Base-by-base conservation (phyloP, 2,797 vertebrate species). In the Nannoperca australis region DNA sequence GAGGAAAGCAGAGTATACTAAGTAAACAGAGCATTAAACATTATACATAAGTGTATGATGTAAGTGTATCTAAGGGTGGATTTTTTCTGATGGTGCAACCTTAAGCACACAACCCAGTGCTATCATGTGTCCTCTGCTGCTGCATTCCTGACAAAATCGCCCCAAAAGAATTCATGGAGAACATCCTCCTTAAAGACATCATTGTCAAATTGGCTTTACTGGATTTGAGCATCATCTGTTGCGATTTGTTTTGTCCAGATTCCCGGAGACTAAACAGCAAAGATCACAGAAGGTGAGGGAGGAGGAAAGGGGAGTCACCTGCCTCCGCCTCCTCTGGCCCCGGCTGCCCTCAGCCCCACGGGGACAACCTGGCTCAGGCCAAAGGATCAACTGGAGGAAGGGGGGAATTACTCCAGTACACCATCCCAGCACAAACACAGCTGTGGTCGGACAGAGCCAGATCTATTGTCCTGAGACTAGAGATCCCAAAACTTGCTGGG, bases 361-460 rank as follows among this genome's bases (percentile, higher is more conserved):
- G 44, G 58, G 71, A 77, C 9, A 38, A 56, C 67, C 53, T 2
- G 66, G 65, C 61, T 83, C 65, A 36, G 51, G 40, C 65, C 63
- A 38, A 40, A 76, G 44, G n/a, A 56, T 84, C 78, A 73, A 54
- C 27, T 45, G 13, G 79, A 79, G 24, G 30, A 76, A 69, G 47
- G 59, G 27, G 54, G 73, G 64, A 49, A 54, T 30, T 58, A 42
- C 66, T 65, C 27, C 50, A 73, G 42, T 44, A 61, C 45, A 50
- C 45, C 66, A 80, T 71, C 78, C 22, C 72, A 88, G 83, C 86
- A 85, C 69, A 86, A 83, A 83, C 85, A 77, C 81, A 91, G 76
- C 87, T 92, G 88, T 63, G 59, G 47, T 68, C 20, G 38, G 60
- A 61, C 13, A n/a, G 34, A 68, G 73, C 73, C 76, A 83, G 60